Evolutionary conservation across 2,888 invertebrate genomes (phyloP).

Genomic region (Nebria salina): DNA sequence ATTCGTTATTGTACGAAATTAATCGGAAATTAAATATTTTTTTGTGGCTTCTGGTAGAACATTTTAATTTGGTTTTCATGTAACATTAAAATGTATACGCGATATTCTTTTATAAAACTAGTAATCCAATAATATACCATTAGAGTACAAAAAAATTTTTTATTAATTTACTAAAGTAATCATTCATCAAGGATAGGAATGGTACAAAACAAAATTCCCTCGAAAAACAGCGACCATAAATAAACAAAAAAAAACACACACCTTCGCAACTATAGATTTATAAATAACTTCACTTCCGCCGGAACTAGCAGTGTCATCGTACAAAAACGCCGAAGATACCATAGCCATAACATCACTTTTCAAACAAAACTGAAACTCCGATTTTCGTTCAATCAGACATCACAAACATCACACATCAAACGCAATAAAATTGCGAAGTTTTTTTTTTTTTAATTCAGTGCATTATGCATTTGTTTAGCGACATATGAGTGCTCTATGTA

Average conservation of each 20-base stretch:
- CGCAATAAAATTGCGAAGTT: background rate
- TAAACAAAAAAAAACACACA: background rate
- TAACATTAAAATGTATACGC: too few species aligned
- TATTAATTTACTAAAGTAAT: too few species aligned
- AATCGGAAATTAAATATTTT: too few species aligned
- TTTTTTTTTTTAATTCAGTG: background rate
- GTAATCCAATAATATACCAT: too few species aligned
- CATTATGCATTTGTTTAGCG: slow-evolving; percentile 9
- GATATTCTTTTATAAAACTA: too few species aligned
- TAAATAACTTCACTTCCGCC: slow-evolving; percentile 1
- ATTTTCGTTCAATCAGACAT: background rate
- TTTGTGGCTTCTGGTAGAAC: too few species aligned
- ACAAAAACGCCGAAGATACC: background rate
- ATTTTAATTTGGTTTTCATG: too few species aligned
- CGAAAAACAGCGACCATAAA: background rate
- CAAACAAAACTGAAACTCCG: background rate
- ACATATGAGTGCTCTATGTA: slow-evolving; percentile 9
- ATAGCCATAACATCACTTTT: background rate
- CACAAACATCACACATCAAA: background rate
- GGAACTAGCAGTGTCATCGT: background rate
- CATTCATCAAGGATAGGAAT: too few species aligned
- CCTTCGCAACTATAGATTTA: background rate
- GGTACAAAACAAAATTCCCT: background rate
- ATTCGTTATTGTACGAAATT: too few species aligned
- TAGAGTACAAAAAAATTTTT: too few species aligned